A percentile compares a stretch with the other conserved stretches of the same genome.
These are phyloP conservation scores for Temnothorax nylanderi DNA, from an alignment of 1,140 invertebrate species.

Conservation along the genomic window DNA sequence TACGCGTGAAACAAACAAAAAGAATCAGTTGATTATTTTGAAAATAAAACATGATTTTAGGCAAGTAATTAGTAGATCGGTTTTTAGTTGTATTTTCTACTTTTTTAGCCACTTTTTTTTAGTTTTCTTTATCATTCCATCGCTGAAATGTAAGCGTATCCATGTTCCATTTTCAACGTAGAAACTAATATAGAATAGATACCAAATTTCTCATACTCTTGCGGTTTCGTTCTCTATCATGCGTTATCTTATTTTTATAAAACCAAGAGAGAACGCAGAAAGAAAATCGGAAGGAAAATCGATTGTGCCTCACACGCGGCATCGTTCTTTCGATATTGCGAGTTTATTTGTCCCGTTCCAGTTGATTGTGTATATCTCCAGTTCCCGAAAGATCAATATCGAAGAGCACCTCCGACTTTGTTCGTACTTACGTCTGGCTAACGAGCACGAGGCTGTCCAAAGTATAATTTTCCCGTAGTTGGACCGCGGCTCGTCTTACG, in stretches of 20 bases:
- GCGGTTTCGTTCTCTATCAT: neutral
- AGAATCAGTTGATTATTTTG: neutral
- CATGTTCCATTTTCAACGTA: neutral
- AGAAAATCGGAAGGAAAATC: conserved; percentile 5
- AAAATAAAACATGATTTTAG: conserved; percentile 4
- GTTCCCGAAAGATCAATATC: conserved; percentile 8
- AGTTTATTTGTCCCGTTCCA: conserved; percentile 2
- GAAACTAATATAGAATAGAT: neutral
- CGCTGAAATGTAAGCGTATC: neutral
- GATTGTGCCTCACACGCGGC: neutral
- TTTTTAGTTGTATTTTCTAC: neutral
- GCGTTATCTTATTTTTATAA: conserved; percentile 16
- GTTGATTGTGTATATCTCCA: neutral
- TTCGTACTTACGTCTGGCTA: conserved; percentile 16
- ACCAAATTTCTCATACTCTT: neutral
- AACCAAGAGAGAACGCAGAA: neutral
- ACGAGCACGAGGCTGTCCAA: conserved; percentile 1
- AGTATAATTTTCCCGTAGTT: conserved; percentile 27
- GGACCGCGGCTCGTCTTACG: neutral
- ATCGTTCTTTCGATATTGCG: conserved; percentile 11
- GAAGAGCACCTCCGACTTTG: neutral
- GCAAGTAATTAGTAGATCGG: neutral
- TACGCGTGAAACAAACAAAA: neutral
- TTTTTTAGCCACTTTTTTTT: neutral
- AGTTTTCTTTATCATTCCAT: neutral